Conservation (phyloP, 2,113 vertebrate species). For the Lagopus muta region DNA sequence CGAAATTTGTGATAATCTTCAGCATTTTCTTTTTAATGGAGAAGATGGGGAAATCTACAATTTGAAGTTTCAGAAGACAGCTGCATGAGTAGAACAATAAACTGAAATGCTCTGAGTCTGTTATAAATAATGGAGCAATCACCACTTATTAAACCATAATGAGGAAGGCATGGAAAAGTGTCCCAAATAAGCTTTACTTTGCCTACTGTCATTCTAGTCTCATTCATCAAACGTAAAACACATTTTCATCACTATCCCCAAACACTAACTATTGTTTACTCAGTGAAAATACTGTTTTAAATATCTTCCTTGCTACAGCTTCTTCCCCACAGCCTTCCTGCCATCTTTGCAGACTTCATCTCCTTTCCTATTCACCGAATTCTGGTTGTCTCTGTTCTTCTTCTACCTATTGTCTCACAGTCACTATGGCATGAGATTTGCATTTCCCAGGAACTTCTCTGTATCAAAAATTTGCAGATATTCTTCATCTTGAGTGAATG, state of each 20-base stretch:
- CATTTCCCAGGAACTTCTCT: background rate
- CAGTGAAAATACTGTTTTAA: slow-evolving; percentile 13
- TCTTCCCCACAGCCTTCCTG: background rate
- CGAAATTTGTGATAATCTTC: background rate
- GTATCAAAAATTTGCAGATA: background rate
- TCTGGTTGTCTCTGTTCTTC: background rate
- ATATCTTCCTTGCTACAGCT: background rate
- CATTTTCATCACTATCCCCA: slow-evolving; percentile 15
- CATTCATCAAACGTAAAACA: slow-evolving; percentile 24
- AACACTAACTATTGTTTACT: slow-evolving; percentile 17
- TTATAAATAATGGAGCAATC: slow-evolving; percentile 61
- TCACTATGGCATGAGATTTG: background rate
- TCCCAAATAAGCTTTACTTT: slow-evolving; percentile 12
- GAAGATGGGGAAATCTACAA: background rate
- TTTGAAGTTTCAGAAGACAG: slow-evolving; percentile 13
- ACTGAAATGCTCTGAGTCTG: background rate
- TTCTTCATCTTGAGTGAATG: background rate
- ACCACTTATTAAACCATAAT: slow-evolving; percentile 64
- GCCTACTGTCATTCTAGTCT: slow-evolving; percentile 28
- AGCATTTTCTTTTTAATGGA: background rate
- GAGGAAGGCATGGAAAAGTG: slow-evolving; percentile 43
- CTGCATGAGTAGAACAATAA: slow-evolving; percentile 53
- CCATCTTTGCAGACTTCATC: background rate
- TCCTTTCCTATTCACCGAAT: background rate
- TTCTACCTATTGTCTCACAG: background rate